Conservation (phyloP, 2,113 vertebrate genomes). For the Gymnogyps californianus region DNA sequence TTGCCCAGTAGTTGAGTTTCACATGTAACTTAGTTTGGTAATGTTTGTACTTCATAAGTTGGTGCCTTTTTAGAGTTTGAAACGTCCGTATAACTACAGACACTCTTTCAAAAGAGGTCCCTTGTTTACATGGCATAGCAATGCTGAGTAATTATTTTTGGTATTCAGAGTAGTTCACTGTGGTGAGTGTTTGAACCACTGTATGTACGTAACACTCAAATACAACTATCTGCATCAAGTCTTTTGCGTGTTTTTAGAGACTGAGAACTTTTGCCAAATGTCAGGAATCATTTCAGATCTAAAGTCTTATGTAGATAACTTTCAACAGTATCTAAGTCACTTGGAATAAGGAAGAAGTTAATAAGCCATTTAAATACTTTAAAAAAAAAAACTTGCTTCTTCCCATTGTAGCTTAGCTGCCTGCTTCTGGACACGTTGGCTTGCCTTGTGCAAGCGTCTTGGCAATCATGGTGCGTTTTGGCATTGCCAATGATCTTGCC, state of each 20-base stretch:
- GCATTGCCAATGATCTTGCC: neutral
- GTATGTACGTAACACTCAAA: fast-evolving
- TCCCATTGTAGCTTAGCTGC: neutral
- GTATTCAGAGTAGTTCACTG: neutral
- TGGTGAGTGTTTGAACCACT: neutral
- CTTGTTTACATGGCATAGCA: neutral
- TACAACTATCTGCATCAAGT: fast-evolving
- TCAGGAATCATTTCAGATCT: neutral
- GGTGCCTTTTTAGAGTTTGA: neutral
- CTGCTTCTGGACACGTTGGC: neutral
- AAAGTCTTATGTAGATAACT: fast-evolving
- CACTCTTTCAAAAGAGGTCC: neutral
- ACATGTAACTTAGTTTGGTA: neutral
- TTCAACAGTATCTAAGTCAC: neutral
- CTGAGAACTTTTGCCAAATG: neutral
- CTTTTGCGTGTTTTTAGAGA: neutral
- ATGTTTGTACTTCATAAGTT: neutral
- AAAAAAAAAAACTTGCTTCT: neutral
- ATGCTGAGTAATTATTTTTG: neutral
- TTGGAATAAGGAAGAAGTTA: neutral
- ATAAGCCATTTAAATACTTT: neutral
- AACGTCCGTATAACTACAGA: neutral
- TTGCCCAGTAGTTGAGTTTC: neutral
- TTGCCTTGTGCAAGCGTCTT: neutral
- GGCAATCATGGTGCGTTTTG: fast-evolving